phyloP scores from a whole-genome alignment of 2,797 vertebrate species.

The Harpagifer antarcticus region DNA sequence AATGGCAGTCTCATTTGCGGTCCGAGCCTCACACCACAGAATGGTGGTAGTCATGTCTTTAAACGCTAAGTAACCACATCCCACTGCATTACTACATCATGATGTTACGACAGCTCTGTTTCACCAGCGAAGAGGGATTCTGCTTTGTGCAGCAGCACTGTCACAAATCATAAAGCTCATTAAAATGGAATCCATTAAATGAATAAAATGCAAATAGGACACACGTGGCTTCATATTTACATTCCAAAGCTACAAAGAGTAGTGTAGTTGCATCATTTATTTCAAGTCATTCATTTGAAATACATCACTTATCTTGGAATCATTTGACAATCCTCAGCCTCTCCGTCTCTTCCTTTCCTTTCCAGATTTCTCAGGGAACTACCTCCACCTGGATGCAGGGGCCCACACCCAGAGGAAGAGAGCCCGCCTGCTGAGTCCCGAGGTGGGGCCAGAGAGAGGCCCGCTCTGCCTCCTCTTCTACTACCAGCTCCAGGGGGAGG shows the following conservation, averaged over 20 bases:
- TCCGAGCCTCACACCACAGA: conserved; percentile 56
- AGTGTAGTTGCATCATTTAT: background rate
- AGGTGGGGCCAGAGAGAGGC: conserved; percentile 87
- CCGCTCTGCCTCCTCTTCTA: conserved; percentile 93
- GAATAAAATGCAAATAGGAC: conserved; percentile 37
- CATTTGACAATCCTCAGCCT: background rate
- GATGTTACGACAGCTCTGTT: background rate
- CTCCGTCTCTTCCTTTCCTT: background rate
- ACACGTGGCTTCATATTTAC: conserved; percentile 15
- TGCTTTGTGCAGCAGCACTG: background rate
- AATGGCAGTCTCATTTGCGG: conserved; percentile 66
- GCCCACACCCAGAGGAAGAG: conserved; percentile 87
- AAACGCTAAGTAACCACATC: conserved; percentile 51
- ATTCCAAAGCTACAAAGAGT: background rate
- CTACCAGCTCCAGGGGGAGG: conserved; percentile 92
- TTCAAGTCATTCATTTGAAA: conserved; percentile 5
- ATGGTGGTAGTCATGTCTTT: conserved; percentile 56
- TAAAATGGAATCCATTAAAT: conserved; percentile 41
- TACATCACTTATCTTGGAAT: background rate
- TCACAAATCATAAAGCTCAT: conserved; percentile 44
- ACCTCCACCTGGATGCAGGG: conserved; percentile 86
- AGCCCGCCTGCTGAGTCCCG: conserved; percentile 90
- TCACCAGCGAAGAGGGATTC: background rate
- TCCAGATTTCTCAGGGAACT: conserved; percentile 82
- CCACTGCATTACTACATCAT: conserved; percentile 46